phyloP scores from a whole-genome alignment of 2,888 invertebrate species.

The Amiota minor region DNA sequence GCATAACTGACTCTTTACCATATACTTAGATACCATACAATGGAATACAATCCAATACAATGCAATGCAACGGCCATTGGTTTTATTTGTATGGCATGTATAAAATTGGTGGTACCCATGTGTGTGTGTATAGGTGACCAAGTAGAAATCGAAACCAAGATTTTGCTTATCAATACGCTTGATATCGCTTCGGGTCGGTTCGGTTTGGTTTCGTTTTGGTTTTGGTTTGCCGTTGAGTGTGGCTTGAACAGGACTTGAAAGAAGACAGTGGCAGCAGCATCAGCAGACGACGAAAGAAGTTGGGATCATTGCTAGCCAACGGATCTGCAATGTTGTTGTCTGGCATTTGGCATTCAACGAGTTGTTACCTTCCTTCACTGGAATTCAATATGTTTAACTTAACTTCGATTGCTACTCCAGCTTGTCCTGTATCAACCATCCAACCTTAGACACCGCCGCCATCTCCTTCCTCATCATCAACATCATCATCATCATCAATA shows the following conservation, averaged over 20 bases:
- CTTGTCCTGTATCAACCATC: constrained; percentile 39
- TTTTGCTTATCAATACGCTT: constrained; percentile 65
- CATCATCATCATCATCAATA: too few species aligned
- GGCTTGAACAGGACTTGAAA: constrained; percentile 45
- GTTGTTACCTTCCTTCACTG: constrained; percentile 39
- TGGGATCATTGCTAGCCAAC: not conserved
- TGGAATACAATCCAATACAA: constrained; percentile 11
- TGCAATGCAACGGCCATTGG: constrained; percentile 7
- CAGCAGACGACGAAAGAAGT: not conserved
- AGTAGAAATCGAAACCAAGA: constrained; percentile 44
- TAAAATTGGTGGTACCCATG: not conserved
- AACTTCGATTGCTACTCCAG: not conserved
- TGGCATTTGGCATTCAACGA: constrained; percentile 6
- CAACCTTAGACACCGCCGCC: constrained; percentile 26
- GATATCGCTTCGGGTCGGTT: constrained; percentile 48
- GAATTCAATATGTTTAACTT: constrained; percentile 61
- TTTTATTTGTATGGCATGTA: not conserved
- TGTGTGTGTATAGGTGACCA: constrained; percentile 47
- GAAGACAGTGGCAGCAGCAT: not conserved
- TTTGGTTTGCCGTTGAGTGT: constrained; percentile 36
- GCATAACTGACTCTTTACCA: too few species aligned
- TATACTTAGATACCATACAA: too few species aligned
- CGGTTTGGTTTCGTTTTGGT: too few species aligned
- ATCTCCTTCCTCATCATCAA: not conserved
- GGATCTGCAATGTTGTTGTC: not conserved